These are phyloP conservation scores for Penaeus chinensis DNA, from an alignment of 1,140 invertebrate genomes.

Conservation along the genomic window DNA sequence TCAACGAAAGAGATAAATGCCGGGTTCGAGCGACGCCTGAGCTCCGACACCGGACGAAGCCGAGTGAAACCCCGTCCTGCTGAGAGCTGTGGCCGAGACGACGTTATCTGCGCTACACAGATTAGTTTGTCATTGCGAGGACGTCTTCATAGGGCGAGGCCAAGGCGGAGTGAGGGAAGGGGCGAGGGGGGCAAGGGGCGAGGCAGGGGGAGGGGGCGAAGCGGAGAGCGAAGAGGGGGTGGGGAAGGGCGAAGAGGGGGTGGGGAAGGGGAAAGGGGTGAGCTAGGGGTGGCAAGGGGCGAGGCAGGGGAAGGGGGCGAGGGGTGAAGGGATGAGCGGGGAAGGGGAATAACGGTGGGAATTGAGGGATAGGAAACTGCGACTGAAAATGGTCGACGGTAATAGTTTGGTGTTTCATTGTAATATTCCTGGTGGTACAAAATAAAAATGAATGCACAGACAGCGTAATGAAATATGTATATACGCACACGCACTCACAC, in stretches of 20 bases:
- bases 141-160: conserved; percentile 55
- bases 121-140: conserved; percentile 57
- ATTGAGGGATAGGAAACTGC: too few species aligned
- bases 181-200: not conserved
- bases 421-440: too few species aligned
- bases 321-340: not conserved
- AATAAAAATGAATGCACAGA: too few species aligned
- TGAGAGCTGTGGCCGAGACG: conserved; percentile 32
- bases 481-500: too few species aligned
- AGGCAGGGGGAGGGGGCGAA: not conserved
- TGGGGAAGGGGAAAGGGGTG: not conserved
- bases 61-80: conserved; percentile 30
- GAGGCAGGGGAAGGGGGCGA: conserved; percentile 14
- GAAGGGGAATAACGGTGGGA: too few species aligned
- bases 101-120: conserved; percentile 46
- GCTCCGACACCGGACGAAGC: not conserved
- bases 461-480: too few species aligned
- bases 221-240: not conserved
- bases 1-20: too few species aligned
- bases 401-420: too few species aligned
- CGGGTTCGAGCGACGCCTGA: too few species aligned
- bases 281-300: not conserved
- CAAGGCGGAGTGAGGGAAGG: not conserved
- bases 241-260: not conserved
- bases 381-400: too few species aligned